Evolutionary conservation across 1,140 invertebrate species (phyloP).

Genomic region (Zaprionus davidi): DNA sequence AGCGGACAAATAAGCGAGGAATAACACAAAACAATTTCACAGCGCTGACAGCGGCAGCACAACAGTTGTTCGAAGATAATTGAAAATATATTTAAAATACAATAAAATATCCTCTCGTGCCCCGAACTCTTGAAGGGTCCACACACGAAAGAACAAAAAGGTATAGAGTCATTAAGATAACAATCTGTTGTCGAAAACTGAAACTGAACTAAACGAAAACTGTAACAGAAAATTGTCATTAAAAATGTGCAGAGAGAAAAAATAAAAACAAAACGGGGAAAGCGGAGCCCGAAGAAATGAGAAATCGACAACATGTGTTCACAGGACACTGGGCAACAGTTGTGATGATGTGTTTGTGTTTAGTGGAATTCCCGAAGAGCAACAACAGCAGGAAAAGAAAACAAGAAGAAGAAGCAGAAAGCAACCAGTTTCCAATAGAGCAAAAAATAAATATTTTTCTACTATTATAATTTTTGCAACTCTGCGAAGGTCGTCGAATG

Average conservation of each 20-base stretch:
- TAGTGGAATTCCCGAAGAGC: conserved; percentile 26
- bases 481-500: conserved; percentile 42
- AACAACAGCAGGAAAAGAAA: conserved; percentile 9
- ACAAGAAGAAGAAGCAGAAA: conserved; percentile 6
- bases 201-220: conserved; percentile 62
- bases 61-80: conserved; percentile 72
- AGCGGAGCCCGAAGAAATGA: conserved; percentile 53
- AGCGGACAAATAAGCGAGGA: conserved; percentile 52
- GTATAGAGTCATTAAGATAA: conserved; percentile 82
- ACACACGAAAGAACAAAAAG: conserved; percentile 39
- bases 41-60: conserved; percentile 5
- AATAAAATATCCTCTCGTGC: conserved; percentile 61
- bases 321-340: conserved; percentile 45
- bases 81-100: conserved; percentile 68
- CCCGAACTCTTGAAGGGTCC: not conserved
- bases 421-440: conserved; percentile 12
- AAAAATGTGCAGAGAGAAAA: conserved; percentile 35
- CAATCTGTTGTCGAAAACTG: conserved; percentile 66
- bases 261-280: conserved; percentile 21
- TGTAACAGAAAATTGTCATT: conserved; percentile 77
- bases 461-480: conserved; percentile 33
- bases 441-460: conserved; percentile 45
- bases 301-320: conserved; percentile 76
- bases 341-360: conserved; percentile 64
- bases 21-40: conserved; percentile 33